Base-by-base conservation (phyloP, 2,888 invertebrate genomes). In the Mylabris sibirica region DNA sequence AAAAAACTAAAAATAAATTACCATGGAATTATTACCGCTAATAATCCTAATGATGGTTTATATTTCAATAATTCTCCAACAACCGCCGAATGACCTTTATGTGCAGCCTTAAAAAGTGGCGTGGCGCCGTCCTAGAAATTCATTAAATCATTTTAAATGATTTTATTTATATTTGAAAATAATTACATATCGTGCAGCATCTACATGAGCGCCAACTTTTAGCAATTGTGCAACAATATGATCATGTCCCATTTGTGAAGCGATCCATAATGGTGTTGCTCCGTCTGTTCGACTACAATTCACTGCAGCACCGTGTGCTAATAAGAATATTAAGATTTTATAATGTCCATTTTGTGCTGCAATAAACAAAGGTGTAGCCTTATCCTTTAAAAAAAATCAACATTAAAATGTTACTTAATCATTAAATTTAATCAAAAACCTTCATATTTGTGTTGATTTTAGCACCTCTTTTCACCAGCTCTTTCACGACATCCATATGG, bases 261-360 rank as follows among this genome's bases (percentile, higher is more conserved):
- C 93, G 79, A 98, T 97, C 97, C 97, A 98, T 74, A 98, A 89
- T 71, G 97, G 92, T 60, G 95, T 93, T 81, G 95, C 94, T 71
- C 93, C 91, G 87, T 97, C 97, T 4, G 90, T 90, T 79, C 97
- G 90, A 75, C 91, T 89, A 0, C 89, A 86, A 83, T 96, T 94
- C 59, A 91, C 88, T 66, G 88, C 86, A 0, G 95, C 95, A 44
- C 94, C 95, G 61, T 89, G 90, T 5, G 88, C 86, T 72, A 96
- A 81, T 65, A 98, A 88, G 76, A 91, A 88, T 67, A 90, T 88
- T 71, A 95, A 89, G 75, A 94, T 92, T 17, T 92, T 92, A 75
- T 91, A 89, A 86, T 98, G 97, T 0, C 97, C 97, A 86, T 97
- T 97, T 87, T 98, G 97, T 2, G 96, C 92, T 4, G 97, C 94